Evolutionary conservation across 2,113 vertebrate species (phyloP), one percentile per base, ranked within the genome.

Genomic region (Bos indicus): DNA sequence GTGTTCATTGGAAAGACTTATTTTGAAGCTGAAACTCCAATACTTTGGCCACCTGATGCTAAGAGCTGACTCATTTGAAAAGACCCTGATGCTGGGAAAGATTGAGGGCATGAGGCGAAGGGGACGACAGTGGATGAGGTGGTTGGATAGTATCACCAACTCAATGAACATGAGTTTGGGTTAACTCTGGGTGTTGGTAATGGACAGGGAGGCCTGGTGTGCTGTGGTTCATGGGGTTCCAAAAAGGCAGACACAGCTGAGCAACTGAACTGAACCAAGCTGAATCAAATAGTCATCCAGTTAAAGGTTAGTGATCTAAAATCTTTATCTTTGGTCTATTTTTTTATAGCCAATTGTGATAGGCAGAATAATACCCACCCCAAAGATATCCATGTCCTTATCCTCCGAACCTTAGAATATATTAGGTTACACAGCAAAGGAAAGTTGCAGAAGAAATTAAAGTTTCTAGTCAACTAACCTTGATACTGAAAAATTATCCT

Each of bases 181-280:
- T 71, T 21, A 71, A 36, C 64, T 71, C 64, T 11, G 2, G 17
- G 17, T 36, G 64, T 36, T 71, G 17, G 64, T 36, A 9, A 71
- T 0, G 9, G 10, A 36, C n/a, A 71, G n/a, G 64, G 64, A 36
- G 19, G 19, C n/a, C 64, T 71, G 9, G 1, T 5, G 2, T 36
- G 64, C n/a, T 71, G 64, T 1, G 19, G 9, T 36, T 71, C 19
- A 71, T 23, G n/a, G 17, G 9, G 64, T 71, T 19, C 9, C n/a
- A 71, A 71, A 71, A 15, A 71, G 9, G 36, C 4, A 10, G 9
- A 36, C 64, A 36, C 0, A 0, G 21, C 19, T 71, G n/a, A 36
- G n/a, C 0, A 0, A 71, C 17, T 36, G n/a, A 36, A 21, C n/a
- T 36, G 64, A 71, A 36, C n/a, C 0, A 1, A 71, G 5, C 64